Evolutionary conservation across 30 jellyfish, hydroid and myxozoan species (phyloP).

Genomic region (Aurelia sp.): DNA sequence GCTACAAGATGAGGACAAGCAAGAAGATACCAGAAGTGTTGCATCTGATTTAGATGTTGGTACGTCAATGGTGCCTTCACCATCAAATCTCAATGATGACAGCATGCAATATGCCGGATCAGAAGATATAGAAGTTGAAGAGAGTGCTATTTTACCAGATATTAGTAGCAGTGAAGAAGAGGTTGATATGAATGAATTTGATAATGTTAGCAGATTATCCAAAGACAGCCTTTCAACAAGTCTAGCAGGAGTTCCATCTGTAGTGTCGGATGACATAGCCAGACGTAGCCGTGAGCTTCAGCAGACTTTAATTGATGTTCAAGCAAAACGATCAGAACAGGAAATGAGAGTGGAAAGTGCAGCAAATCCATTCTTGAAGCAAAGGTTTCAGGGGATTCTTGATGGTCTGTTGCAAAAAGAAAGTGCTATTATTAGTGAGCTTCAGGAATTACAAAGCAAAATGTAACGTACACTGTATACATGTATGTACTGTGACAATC

Average conservation of each 20-base stretch:
- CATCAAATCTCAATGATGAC: conserved; percentile 69
- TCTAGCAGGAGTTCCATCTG: conserved; percentile 9
- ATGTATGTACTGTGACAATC: no score
- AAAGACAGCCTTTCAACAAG: conserved; percentile 33
- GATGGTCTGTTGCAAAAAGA: conserved; percentile 80
- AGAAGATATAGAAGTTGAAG: conserved; percentile 63
- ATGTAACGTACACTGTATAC: no score
- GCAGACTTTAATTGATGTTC: conserved; percentile 60
- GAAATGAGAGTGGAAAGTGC: conserved; percentile 83
- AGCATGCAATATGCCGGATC: conserved; percentile 67
- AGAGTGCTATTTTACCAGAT: conserved; percentile 89
- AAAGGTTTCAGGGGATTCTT: conserved; percentile 85
- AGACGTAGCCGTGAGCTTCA: conserved; percentile 56
- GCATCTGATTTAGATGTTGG: conserved; percentile 94
- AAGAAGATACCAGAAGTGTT: conserved; percentile 78
- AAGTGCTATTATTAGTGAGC: conserved; percentile 41
- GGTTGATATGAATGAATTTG: conserved; percentile 56
- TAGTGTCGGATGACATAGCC: conserved; percentile 19
- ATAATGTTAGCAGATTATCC: conserved; percentile 17
- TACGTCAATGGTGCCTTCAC: conserved; percentile 42
- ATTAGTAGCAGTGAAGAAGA: conserved; percentile 98
- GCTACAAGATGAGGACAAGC: conserved; percentile 78
- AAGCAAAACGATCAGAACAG: conserved; percentile 86
- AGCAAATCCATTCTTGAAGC: conserved; percentile 94
- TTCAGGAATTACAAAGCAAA: conserved; percentile 41